A percentile compares a stretch with the other conserved stretches of the same genome.
These are phyloP conservation scores for Conops quadrifasciatus DNA, from an alignment of 2,888 invertebrate species.

Conservation along the genomic window DNA sequence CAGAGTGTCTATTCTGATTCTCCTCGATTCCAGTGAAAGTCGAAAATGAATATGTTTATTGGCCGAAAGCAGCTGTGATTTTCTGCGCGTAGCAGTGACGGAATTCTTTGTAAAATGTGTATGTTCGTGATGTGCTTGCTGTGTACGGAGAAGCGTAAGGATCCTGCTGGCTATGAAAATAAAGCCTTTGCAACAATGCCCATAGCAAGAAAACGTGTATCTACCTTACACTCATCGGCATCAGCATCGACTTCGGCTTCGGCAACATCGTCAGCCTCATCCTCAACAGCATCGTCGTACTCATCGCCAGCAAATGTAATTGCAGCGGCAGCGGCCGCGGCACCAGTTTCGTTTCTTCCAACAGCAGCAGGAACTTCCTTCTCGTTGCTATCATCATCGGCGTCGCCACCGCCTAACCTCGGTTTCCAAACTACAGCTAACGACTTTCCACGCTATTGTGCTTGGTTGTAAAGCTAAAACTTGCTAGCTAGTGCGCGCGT, in stretches of 20 bases:
- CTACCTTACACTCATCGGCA: conserved; percentile 44
- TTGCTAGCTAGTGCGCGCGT: no score
- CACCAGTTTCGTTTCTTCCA: conserved; percentile 20
- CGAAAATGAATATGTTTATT: not conserved
- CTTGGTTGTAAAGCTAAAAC: conserved; percentile 45
- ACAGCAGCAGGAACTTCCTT: conserved; percentile 31
- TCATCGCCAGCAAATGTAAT: conserved; percentile 8
- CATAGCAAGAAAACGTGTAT: conserved; percentile 43
- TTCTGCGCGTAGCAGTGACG: conserved; percentile 30
- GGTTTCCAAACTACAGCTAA: conserved; percentile 35
- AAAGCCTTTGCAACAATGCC: conserved; percentile 44
- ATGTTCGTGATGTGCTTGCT: conserved; percentile 54
- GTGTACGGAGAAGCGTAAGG: conserved; percentile 52
- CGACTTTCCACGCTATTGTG: conserved; percentile 42
- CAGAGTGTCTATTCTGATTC: not conserved
- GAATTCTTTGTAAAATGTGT: conserved; percentile 46
- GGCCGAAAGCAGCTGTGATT: conserved; percentile 3
- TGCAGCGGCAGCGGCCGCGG: conserved; percentile 10
- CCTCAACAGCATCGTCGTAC: conserved; percentile 34
- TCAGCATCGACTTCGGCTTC: conserved; percentile 38
- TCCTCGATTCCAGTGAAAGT: not conserved
- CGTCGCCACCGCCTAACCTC: conserved; percentile 41
- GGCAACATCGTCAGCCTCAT: conserved; percentile 36
- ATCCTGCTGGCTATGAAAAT: conserved; percentile 44
- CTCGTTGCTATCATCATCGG: conserved; percentile 26